These are phyloP conservation scores for Anabas testudineus DNA, from an alignment of 2,797 vertebrate species.

Conservation along the genomic window DNA sequence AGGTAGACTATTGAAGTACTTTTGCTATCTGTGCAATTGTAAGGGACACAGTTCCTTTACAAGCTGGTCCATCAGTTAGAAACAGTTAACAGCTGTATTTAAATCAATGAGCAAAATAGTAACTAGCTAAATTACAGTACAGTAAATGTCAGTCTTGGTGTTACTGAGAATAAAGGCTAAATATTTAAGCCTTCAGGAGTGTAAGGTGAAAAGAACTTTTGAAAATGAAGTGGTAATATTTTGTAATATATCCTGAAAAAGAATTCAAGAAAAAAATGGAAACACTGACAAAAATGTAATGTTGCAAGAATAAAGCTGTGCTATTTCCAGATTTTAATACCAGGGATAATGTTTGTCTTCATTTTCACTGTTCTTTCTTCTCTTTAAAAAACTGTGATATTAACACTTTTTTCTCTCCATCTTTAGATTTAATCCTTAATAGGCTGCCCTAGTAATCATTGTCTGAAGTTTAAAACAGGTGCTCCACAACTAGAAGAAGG, in stretches of 20 bases:
- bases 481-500: not conserved
- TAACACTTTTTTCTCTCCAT: not conserved
- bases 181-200: not conserved
- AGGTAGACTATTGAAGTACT: not conserved
- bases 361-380: not conserved
- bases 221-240: not conserved
- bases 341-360: not conserved
- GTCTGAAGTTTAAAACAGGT: not conserved
- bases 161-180: slow-evolving; percentile 18
- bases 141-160: not conserved
- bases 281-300: no score
- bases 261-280: not conserved
- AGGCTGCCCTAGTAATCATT: not conserved
- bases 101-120: not conserved
- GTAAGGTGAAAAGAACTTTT: not conserved
- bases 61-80: not conserved
- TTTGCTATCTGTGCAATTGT: not conserved
- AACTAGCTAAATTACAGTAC: slow-evolving; percentile 10
- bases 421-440: not conserved
- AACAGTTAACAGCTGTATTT: not conserved
- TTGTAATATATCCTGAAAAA: not conserved
- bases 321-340: not conserved
- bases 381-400: not conserved
- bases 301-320: not conserved
- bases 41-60: not conserved